Conservation (phyloP, 2,113 vertebrate genomes). For the Rafetus swinhoei region DNA sequence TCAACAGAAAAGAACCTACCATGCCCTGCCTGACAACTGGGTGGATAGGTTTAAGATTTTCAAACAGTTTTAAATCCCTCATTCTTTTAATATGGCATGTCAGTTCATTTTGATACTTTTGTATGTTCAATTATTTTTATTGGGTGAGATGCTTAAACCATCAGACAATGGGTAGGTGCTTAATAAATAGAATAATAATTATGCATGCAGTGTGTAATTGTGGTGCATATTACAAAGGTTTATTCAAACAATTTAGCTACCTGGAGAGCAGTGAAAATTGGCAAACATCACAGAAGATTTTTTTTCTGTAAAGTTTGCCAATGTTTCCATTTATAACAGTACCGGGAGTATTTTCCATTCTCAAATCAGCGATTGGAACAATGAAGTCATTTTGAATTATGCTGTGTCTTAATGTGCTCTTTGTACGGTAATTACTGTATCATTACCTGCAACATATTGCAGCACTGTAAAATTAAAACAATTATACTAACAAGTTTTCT, state of each 20-base stretch:
- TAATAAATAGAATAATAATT: neutral
- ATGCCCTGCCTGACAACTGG: neutral
- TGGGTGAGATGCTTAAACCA: neutral
- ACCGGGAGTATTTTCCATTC: slow-evolving; percentile 32
- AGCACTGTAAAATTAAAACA: slow-evolving; percentile 32
- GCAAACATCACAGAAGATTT: slow-evolving; percentile 11
- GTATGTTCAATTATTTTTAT: neutral
- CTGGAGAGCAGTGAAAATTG: neutral
- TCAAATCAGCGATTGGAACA: slow-evolving; percentile 48
- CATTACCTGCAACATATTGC: slow-evolving; percentile 51
- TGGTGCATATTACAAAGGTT: neutral
- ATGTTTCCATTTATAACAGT: slow-evolving; percentile 6
- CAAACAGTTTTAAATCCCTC: neutral
- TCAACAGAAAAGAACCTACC: neutral
- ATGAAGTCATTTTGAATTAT: slow-evolving; percentile 36
- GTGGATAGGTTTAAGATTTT: neutral
- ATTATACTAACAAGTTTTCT: slow-evolving; percentile 36
- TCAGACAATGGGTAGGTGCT: neutral
- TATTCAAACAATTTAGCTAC: slow-evolving; percentile 9
- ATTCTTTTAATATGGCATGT: neutral
- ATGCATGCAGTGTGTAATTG: neutral
- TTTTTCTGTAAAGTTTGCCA: slow-evolving; percentile 11
- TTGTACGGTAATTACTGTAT: slow-evolving; percentile 55
- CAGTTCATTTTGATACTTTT: neutral
- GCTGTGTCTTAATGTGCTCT: slow-evolving; percentile 23